phyloP scores from a whole-genome alignment of 2,113 vertebrate species.

The Columba livia region DNA sequence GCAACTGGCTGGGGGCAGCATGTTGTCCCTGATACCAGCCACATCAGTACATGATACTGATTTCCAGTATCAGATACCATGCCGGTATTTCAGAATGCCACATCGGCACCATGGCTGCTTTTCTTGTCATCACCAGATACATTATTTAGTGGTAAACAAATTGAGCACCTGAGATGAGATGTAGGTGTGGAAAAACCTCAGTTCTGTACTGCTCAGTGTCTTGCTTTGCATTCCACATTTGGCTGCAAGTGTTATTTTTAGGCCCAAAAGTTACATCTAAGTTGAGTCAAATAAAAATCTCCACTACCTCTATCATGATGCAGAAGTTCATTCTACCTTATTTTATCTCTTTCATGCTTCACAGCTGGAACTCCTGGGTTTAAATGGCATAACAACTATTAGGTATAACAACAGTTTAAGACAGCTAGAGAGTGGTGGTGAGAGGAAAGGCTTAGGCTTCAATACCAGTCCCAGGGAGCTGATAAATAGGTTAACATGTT shows the following conservation, averaged over 20 bases:
- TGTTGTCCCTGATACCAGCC: background rate
- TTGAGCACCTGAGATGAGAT: accelerated
- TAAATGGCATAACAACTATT: background rate
- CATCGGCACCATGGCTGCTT: background rate
- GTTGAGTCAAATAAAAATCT: background rate
- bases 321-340: background rate
- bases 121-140: background rate
- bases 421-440: background rate
- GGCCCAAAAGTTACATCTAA: background rate
- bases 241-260: background rate
- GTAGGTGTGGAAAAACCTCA: background rate
- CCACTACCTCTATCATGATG: background rate
- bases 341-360: background rate
- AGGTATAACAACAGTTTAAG: background rate
- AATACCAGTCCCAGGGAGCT: background rate
- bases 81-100: background rate
- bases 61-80: background rate
- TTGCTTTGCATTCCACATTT: background rate
- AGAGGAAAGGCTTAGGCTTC: background rate
- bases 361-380: background rate
- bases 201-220: background rate
- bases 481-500: background rate
- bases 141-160: background rate
- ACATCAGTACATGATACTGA: background rate
- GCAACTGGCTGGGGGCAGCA: background rate